Percentiles rank a stretch among this genome's conserved stretches.
Evolutionary conservation across 2,797 vertebrate genomes (phyloP).

Genomic region (Buphagus erythrorhynchus): DNA sequence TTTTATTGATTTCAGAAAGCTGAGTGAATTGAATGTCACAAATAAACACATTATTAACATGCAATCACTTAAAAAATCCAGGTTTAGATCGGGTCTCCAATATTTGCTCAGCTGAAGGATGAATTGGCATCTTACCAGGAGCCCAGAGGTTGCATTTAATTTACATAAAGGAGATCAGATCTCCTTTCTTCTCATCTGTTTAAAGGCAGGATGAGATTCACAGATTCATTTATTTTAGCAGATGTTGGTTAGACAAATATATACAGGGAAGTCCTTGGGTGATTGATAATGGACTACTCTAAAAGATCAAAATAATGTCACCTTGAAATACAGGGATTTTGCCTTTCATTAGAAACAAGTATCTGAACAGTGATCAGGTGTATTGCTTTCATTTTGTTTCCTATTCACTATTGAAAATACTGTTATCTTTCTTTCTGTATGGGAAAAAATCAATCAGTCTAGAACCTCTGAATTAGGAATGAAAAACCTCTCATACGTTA

Average conservation of each 20-base stretch:
- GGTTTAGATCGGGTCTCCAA: background rate
- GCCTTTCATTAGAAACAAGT: background rate
- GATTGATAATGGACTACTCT: background rate
- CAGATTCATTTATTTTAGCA: background rate
- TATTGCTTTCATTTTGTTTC: background rate
- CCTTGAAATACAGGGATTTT: background rate
- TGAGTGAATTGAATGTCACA: conserved; percentile 13
- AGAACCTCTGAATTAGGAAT: background rate
- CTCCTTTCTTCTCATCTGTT: background rate
- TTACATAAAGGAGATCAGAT: background rate
- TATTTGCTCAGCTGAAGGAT: background rate
- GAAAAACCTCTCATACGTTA: background rate
- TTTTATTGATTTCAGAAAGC: conserved; percentile 41
- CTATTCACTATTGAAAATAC: background rate
- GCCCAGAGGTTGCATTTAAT: background rate
- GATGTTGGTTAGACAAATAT: background rate
- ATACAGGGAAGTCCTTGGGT: background rate
- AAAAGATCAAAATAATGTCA: background rate
- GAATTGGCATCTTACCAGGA: background rate
- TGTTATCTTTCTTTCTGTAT: background rate
- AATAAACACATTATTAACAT: conserved; percentile 1
- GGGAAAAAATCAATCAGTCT: background rate
- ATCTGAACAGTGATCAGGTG: background rate
- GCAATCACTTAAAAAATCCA: background rate
- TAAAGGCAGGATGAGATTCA: background rate